Conservation (phyloP, 2,888 invertebrate genomes). For the Acrocyrtus sp. region DNA sequence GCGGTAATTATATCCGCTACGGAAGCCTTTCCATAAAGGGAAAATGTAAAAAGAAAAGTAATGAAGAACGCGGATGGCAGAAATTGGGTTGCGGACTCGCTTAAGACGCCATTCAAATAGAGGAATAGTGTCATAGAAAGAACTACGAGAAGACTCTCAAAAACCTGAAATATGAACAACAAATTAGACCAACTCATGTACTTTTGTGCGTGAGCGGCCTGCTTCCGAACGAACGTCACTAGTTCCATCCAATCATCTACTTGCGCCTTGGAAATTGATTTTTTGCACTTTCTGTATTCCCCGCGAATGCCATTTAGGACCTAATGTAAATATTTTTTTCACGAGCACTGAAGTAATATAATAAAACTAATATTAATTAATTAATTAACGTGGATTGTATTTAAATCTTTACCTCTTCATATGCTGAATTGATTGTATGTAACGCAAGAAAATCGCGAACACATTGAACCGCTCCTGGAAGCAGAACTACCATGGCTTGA, state of each 20-base stretch:
- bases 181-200: conserved; percentile 16
- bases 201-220: background rate
- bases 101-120: conserved; percentile 15
- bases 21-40: conserved; percentile 9
- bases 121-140: conserved; percentile 10
- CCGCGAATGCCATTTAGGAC: conserved; percentile 17
- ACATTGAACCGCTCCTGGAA: background rate
- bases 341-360: too few relatives aligned
- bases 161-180: conserved; percentile 20
- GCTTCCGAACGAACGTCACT: background rate
- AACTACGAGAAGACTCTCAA: background rate
- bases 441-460: conserved; percentile 1
- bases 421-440: background rate
- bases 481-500: conserved; percentile 1
- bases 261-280: background rate
- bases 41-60: background rate
- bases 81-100: background rate
- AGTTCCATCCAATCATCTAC: conserved; percentile 17
- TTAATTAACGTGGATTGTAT: too few relatives aligned
- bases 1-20: conserved; percentile 8
- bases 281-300: background rate
- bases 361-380: too few relatives aligned
- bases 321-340: too few relatives aligned
- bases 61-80: background rate
- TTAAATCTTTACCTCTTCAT: conserved; percentile 19